Percentiles rank a stretch among this genome's conserved stretches.
These are phyloP conservation scores for Pseudococcus jackbeardsleyi DNA, from an alignment of 2,888 invertebrate genomes.

Conservation along the genomic window DNA sequence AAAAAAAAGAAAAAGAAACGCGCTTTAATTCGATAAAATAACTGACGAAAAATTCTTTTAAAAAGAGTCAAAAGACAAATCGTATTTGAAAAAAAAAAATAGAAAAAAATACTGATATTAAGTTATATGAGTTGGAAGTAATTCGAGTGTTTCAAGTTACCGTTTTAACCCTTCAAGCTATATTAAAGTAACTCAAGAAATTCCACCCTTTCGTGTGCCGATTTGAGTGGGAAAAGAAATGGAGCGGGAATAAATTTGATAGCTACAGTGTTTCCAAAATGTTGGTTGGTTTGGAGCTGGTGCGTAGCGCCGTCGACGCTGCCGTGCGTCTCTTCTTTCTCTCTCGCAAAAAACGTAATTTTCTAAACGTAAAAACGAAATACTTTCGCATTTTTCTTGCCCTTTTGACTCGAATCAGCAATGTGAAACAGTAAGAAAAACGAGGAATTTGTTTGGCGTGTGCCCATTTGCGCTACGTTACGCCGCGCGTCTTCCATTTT, in stretches of 20 bases:
- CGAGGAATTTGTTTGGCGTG: constrained; percentile 44
- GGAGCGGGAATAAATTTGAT: constrained; percentile 42
- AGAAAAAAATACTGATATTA: constrained; percentile 34
- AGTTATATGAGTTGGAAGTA: constrained; percentile 59
- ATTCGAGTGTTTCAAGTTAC: constrained; percentile 58
- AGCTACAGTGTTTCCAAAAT: constrained; percentile 39
- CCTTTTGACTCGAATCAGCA: constrained; percentile 52
- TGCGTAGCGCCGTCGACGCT: neutral
- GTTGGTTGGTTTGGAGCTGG: neutral
- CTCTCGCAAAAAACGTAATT: constrained; percentile 51
- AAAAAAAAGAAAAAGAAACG: neutral
- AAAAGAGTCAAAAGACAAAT: constrained; percentile 42
- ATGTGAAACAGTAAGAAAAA: constrained; percentile 37
- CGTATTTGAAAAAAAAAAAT: constrained; percentile 39
- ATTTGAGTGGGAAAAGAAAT: constrained; percentile 30
- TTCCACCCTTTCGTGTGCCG: constrained; percentile 53
- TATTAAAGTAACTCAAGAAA: constrained; percentile 51
- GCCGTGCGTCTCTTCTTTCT: neutral
- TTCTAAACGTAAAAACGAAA: constrained; percentile 61
- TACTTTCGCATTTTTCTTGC: constrained; percentile 59
- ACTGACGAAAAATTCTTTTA: constrained; percentile 45
- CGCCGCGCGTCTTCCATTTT: neutral
- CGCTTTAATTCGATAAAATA: constrained; percentile 45
- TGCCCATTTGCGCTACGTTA: neutral
- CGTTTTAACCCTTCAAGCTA: constrained; percentile 49